Conservation (phyloP, 2,797 vertebrate species). For the Anas capensis region DNA sequence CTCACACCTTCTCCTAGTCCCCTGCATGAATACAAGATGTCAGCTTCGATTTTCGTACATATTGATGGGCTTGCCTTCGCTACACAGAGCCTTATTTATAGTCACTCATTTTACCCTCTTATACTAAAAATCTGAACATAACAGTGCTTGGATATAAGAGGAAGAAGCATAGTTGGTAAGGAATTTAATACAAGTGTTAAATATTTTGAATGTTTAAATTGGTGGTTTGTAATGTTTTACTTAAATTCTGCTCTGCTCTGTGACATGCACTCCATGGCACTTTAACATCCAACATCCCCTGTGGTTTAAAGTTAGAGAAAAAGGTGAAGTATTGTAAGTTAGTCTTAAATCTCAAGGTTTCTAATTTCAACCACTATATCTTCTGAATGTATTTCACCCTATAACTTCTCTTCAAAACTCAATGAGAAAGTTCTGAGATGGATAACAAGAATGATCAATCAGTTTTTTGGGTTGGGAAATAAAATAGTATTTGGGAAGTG, state of each 20-base stretch:
- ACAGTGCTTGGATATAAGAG: neutral
- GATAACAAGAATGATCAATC: slow-evolving; percentile 34
- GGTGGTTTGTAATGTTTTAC: neutral
- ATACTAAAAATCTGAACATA: neutral
- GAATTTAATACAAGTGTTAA: neutral
- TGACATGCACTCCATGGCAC: neutral
- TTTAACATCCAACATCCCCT: rapidly evolving
- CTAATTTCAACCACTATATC: neutral
- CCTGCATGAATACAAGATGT: rapidly evolving
- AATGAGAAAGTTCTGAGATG: neutral
- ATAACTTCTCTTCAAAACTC: slow-evolving; percentile 5
- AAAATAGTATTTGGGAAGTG: neutral
- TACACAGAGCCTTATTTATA: neutral
- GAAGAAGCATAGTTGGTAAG: neutral
- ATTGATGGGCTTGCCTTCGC: neutral
- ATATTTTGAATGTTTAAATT: neutral
- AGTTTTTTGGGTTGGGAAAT: neutral
- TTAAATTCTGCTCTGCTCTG: neutral
- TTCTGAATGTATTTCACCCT: slow-evolving; percentile 9
- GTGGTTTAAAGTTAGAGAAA: neutral
- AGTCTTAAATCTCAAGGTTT: neutral
- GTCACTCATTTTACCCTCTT: neutral
- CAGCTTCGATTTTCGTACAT: neutral
- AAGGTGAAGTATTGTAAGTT: neutral
- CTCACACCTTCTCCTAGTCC: neutral